phyloP scores from a whole-genome alignment of 1,140 invertebrate species.

The Anastatus disparis region DNA sequence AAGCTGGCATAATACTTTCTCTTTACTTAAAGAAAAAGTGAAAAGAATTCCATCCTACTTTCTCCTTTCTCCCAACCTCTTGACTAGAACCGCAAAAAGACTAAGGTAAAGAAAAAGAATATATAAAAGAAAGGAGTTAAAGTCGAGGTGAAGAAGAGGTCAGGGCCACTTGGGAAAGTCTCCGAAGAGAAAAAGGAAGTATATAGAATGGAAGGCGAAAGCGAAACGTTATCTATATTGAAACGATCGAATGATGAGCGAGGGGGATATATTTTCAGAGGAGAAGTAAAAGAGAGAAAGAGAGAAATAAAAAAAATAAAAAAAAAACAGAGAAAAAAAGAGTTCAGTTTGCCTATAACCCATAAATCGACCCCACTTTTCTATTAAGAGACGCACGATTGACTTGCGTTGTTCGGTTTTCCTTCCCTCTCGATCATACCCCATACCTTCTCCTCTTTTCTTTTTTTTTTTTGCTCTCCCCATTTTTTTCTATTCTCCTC shows the following conservation, averaged over 20 bases:
- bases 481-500: slow-evolving; percentile 22
- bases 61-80: no score
- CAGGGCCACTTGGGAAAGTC: slow-evolving; percentile 41
- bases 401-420: slow-evolving; percentile 62
- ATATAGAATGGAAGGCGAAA: slow-evolving; percentile 54
- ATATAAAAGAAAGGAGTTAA: neutral
- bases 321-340: no score
- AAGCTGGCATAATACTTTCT: neutral
- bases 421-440: slow-evolving; percentile 51
- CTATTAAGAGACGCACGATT: slow-evolving; percentile 66
- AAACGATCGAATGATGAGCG: slow-evolving; percentile 41
- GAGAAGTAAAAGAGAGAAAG: slow-evolving; percentile 39
- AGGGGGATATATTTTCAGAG: slow-evolving; percentile 10
- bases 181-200: slow-evolving; percentile 38
- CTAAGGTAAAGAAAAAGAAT: slow-evolving; percentile 45
- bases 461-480: slow-evolving; percentile 30
- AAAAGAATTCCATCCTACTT: no score
- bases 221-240: slow-evolving; percentile 55
- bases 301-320: slow-evolving; percentile 33
- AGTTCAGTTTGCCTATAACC: slow-evolving; percentile 62
- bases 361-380: slow-evolving; percentile 66
- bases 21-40: neutral
- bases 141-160: slow-evolving; percentile 36
- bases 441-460: no score
- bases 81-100: neutral